A percentile compares a stretch with the other conserved stretches of the same genome.
phyloP scores from a whole-genome alignment of 2,888 invertebrate species.

The Xestia sexstrigata region DNA sequence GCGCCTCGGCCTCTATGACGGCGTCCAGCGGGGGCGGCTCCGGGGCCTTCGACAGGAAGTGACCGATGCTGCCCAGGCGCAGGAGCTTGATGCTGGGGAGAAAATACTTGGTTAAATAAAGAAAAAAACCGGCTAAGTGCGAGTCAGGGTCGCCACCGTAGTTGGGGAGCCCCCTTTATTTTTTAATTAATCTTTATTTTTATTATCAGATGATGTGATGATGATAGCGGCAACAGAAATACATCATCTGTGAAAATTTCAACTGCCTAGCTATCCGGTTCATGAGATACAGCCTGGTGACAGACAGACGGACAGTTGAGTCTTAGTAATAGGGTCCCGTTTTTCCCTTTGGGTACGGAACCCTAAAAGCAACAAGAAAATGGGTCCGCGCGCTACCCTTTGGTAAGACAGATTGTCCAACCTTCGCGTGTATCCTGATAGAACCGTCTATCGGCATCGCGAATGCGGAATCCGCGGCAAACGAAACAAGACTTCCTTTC shows the following conservation, averaged over 20 bases:
- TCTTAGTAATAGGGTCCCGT: too few species aligned
- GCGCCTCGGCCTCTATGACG: constrained; percentile 98
- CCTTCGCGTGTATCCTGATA: not conserved
- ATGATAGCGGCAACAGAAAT: too few species aligned
- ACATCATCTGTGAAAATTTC: too few species aligned
- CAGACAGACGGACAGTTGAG: too few species aligned
- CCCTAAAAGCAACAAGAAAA: not conserved
- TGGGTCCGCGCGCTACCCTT: not conserved
- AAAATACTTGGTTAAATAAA: not conserved
- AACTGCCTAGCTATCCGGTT: too few species aligned
- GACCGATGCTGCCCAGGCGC: constrained; percentile 97
- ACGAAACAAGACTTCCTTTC: not conserved
- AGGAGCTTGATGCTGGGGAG: constrained; percentile 92
- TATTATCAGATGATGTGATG: too few species aligned
- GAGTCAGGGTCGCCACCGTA: too few species aligned
- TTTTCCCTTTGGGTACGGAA: too few species aligned
- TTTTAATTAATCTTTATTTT: too few species aligned
- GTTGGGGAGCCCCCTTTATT: too few species aligned
- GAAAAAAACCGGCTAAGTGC: not conserved
- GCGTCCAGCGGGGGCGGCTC: constrained; percentile 99
- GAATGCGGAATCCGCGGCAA: not conserved
- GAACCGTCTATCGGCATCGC: not conserved
- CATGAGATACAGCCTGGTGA: too few species aligned
- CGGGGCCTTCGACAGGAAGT: constrained; percentile 98
- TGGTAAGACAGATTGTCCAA: not conserved